A percentile compares a stretch with the other conserved stretches of the same genome.
phyloP scores from a whole-genome alignment of 1,140 invertebrate genomes.

The Orius insidiosus region DNA sequence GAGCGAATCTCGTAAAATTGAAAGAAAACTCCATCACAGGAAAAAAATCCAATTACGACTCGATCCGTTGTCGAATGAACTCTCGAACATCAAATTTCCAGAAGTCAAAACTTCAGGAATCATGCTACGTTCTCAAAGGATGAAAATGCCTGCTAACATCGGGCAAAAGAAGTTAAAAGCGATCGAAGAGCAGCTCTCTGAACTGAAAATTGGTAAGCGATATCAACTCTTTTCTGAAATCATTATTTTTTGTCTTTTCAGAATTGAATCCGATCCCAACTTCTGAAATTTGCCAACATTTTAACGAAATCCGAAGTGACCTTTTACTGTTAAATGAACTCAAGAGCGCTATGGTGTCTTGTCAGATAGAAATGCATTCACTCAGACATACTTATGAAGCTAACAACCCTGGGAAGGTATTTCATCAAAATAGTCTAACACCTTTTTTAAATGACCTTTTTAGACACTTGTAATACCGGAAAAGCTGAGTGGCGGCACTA shows the following conservation, averaged over 20 bases:
- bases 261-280: constrained; percentile 86
- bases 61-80: too few relatives aligned
- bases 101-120: constrained; percentile 84
- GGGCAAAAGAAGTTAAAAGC: constrained; percentile 94
- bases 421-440: too few relatives aligned
- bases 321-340: constrained; percentile 90
- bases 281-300: constrained; percentile 80
- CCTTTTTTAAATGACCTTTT: too few relatives aligned
- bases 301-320: constrained; percentile 91
- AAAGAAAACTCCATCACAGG: too few relatives aligned
- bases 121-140: constrained; percentile 74
- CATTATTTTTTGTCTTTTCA: too few relatives aligned
- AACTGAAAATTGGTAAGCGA: constrained; percentile 80
- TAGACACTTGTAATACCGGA: too few relatives aligned
- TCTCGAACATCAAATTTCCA: constrained; percentile 89
- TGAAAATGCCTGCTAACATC: constrained; percentile 87
- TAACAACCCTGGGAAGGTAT: constrained; percentile 62
- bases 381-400: constrained; percentile 87
- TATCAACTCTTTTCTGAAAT: too few relatives aligned
- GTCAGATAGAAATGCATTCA: constrained; percentile 89
- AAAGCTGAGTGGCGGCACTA: too few relatives aligned
- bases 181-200: constrained; percentile 78
- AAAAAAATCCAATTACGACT: too few relatives aligned
- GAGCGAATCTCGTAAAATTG: constrained; percentile 32
- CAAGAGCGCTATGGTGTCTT: constrained; percentile 73